phyloP scores from a whole-genome alignment of 2,113 vertebrate genomes.

The Anarhynchus alexandrinus region DNA sequence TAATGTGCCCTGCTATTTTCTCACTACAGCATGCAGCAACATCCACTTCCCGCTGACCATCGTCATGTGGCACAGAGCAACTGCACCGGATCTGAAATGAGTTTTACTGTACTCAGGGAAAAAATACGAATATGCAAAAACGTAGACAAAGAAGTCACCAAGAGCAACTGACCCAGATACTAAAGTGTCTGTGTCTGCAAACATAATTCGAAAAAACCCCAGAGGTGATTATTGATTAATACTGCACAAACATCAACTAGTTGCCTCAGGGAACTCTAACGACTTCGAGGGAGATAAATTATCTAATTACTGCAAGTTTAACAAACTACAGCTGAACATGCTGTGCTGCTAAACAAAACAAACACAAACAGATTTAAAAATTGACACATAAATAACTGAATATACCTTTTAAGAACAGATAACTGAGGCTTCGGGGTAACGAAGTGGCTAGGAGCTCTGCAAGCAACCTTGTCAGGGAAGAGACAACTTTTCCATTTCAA shows the following conservation, averaged over 20 bases:
- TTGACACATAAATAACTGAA: not conserved
- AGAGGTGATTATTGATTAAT: constrained; percentile 28
- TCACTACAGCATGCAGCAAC: not conserved
- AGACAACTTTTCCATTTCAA: not conserved
- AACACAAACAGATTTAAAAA: constrained; percentile 9
- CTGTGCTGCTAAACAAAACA: constrained; percentile 1
- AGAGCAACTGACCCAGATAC: constrained; percentile 39
- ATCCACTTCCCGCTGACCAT: not conserved
- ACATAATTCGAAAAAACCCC: not conserved
- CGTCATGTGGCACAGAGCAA: rapidly evolving
- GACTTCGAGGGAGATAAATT: not conserved
- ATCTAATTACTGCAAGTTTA: constrained; percentile 39
- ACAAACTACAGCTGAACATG: not conserved
- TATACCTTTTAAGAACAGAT: not conserved
- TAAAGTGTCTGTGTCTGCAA: constrained; percentile 16
- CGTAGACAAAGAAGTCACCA: not conserved
- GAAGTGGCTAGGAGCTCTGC: not conserved
- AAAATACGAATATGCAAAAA: not conserved
- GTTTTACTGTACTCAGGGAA: not conserved
- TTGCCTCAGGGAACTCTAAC: not conserved
- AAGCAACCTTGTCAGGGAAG: not conserved
- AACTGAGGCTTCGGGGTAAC: not conserved
- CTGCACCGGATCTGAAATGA: not conserved
- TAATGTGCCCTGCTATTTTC: not conserved
- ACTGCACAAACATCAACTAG: constrained; percentile 20